Evolutionary conservation across 2,888 invertebrate species (phyloP).

Genomic region (Drosophila falleni): DNA sequence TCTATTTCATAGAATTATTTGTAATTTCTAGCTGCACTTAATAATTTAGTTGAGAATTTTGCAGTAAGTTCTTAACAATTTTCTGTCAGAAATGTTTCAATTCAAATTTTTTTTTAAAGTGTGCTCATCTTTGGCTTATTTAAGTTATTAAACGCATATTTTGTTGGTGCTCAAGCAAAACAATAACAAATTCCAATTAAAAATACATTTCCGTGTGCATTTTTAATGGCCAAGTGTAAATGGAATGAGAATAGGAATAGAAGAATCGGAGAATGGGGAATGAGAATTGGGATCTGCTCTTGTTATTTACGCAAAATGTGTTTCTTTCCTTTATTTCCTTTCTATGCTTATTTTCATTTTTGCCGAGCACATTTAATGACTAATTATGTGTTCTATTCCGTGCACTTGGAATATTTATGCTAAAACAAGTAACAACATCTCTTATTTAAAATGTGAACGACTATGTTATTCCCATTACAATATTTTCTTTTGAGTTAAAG

Average conservation of each 20-base stretch:
- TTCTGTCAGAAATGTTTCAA: too few species aligned
- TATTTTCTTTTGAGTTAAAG: too few species aligned
- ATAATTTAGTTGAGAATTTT: too few species aligned
- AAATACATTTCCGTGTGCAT: slow-evolving; percentile 47
- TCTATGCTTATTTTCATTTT: slow-evolving; percentile 2
- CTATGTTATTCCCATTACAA: neutral
- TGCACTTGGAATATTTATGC: slow-evolving; percentile 14
- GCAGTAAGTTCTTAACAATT: too few species aligned
- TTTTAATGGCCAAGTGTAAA: slow-evolving; percentile 9
- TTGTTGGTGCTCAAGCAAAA: slow-evolving; percentile 28
- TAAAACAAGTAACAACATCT: neutral
- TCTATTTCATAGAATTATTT: too few species aligned
- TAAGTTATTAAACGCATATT: slow-evolving; percentile 17
- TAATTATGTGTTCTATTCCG: slow-evolving; percentile 8
- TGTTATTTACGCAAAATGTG: slow-evolving; percentile 10
- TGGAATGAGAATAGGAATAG: neutral
- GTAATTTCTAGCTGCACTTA: too few species aligned
- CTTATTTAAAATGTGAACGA: neutral
- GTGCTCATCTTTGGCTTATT: neutral
- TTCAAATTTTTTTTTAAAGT: too few species aligned
- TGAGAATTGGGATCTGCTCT: slow-evolving; percentile 1
- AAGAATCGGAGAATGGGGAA: neutral
- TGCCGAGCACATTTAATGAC: slow-evolving; percentile 16
- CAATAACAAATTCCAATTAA: slow-evolving; percentile 14
- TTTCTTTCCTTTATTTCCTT: neutral